These are phyloP conservation scores for Hypselothyrea guttata DNA, from an alignment of 2,888 invertebrate genomes.

Conservation along the genomic window DNA sequence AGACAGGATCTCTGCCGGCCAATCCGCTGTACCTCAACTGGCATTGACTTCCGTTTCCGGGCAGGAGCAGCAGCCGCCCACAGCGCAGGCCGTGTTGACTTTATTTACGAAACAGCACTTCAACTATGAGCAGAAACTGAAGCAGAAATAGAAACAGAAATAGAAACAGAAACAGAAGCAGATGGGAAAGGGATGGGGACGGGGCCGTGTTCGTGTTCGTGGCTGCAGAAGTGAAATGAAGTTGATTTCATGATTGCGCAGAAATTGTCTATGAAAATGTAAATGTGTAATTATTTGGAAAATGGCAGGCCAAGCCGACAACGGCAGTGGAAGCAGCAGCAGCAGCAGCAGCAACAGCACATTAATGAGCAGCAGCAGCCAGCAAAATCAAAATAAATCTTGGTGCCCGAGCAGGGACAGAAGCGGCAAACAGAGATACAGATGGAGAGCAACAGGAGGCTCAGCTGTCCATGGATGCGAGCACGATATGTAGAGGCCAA, in stretches of 20 bases:
- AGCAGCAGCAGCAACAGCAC: constrained; percentile 26
- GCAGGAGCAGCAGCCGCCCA: constrained; percentile 4
- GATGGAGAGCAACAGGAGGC: constrained; percentile 1
- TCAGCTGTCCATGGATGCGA: constrained; percentile 1
- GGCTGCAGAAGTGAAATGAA: constrained; percentile 42
- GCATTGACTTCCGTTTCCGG: constrained; percentile 49
- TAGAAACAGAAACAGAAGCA: constrained; percentile 10
- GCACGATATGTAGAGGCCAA: background rate
- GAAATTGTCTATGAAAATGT: constrained; percentile 75
- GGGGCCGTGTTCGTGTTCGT: background rate
- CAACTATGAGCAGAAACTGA: constrained; percentile 13
- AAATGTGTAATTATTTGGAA: constrained; percentile 76
- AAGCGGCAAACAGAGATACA: too few relatives aligned
- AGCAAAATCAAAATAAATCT: constrained; percentile 62
- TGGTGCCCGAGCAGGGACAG: constrained; percentile 12
- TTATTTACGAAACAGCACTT: constrained; percentile 53
- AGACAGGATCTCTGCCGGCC: background rate
- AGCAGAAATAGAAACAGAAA: constrained; percentile 13
- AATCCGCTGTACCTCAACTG: constrained; percentile 19
- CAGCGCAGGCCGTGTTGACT: constrained; percentile 35
- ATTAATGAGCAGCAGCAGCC: constrained; percentile 17
- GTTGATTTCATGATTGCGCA: constrained; percentile 65
- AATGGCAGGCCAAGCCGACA: constrained; percentile 47
- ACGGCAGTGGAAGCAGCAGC: constrained; percentile 1
- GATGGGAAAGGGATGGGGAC: background rate